These are phyloP conservation scores for Tapirus indicus DNA, from an alignment of 2,797 vertebrate genomes.

Conservation along the genomic window DNA sequence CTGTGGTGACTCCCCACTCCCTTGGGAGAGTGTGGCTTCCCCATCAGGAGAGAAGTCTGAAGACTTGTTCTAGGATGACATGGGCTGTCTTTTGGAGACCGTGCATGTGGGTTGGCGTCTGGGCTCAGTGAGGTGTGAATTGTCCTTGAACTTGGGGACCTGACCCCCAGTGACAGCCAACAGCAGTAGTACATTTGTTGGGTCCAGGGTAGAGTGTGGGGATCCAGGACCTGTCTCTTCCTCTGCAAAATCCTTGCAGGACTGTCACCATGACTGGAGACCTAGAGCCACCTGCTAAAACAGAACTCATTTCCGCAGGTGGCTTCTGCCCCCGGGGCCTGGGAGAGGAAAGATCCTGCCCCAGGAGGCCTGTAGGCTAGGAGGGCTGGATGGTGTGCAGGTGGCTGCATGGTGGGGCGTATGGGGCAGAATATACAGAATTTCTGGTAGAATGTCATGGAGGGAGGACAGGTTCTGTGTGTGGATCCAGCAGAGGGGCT, in stretches of 20 bases:
- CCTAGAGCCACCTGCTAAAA: rapidly evolving
- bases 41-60: too few relatives aligned
- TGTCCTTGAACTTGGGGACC: background rate
- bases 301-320: rapidly evolving
- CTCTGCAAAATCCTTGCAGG: background rate
- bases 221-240: rapidly evolving
- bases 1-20: background rate
- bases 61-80: rapidly evolving
- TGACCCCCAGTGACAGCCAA: rapidly evolving
- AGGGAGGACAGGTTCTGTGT: rapidly evolving
- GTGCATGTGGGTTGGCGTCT: rapidly evolving
- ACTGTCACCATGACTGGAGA: rapidly evolving
- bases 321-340: background rate
- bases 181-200: too few relatives aligned
- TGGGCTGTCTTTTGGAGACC: background rate
- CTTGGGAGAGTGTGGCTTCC: background rate
- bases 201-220: background rate
- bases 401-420: rapidly evolving
- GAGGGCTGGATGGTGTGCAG: background rate
- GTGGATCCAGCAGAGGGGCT: background rate
- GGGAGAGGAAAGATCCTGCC: background rate
- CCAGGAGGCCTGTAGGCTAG: rapidly evolving
- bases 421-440: too few relatives aligned
- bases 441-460: rapidly evolving
- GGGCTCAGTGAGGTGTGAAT: background rate